Percentiles rank a stretch among this genome's conserved stretches.
These are phyloP conservation scores for Ctenoplectra terminalis DNA, from an alignment of 1,140 invertebrate species.

Conservation along the genomic window DNA sequence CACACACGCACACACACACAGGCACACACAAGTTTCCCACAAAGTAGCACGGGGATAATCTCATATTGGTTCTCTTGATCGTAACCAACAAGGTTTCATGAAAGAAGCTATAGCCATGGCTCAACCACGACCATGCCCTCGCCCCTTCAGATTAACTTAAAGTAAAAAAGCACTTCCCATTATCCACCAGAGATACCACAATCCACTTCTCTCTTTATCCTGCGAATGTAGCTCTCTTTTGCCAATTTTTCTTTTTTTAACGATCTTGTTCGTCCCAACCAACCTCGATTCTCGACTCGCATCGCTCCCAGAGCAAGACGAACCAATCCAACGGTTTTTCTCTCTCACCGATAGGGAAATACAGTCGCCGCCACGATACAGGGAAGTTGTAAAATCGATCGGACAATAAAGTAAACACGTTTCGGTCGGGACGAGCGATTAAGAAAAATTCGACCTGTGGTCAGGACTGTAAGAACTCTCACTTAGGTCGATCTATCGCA, in stretches of 20 bases:
- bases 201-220: not conserved
- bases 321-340: not conserved
- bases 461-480: too few relatives aligned
- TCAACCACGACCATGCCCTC: not conserved
- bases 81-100: not conserved
- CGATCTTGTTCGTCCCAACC: not conserved
- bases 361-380: too few relatives aligned
- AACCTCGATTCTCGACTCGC: not conserved
- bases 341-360: too few relatives aligned
- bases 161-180: not conserved
- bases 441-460: too few relatives aligned
- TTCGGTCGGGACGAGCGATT: too few relatives aligned
- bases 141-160: not conserved
- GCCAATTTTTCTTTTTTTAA: not conserved
- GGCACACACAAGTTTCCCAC: too few relatives aligned
- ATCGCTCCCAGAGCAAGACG: not conserved
- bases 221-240: not conserved
- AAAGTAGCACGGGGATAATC: not conserved
- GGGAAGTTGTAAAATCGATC: too few relatives aligned
- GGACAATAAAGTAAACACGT: too few relatives aligned
- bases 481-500: too few relatives aligned
- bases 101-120: not conserved
- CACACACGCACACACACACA: not conserved
- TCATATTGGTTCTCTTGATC: conserved; percentile 6
- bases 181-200: not conserved